phyloP scores from a whole-genome alignment of 2,113 vertebrate genomes.

The Oryzias curvinotus region DNA sequence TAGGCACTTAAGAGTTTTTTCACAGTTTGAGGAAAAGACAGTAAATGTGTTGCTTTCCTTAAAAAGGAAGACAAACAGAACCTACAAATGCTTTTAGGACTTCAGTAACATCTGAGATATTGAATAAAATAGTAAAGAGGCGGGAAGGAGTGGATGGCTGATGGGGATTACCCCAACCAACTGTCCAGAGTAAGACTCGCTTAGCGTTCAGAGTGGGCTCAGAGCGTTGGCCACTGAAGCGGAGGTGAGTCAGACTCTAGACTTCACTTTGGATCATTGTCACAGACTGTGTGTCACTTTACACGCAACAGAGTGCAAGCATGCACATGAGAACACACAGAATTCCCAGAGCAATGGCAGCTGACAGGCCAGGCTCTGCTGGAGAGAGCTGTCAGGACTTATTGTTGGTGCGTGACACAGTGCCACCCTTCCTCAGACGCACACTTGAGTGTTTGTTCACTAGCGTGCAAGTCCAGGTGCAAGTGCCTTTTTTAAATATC shows the following conservation, averaged over 20 bases:
- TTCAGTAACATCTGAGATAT: conserved; percentile 4
- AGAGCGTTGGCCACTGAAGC: conserved; percentile 43
- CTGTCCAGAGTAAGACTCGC: conserved; percentile 44
- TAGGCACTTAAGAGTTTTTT: neutral
- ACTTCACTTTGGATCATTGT: conserved; percentile 63
- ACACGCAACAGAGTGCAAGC: conserved; percentile 11
- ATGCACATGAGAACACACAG: conserved; percentile 15
- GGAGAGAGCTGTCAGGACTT: conserved; percentile 57
- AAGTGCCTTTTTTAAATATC: neutral
- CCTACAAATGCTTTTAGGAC: neutral
- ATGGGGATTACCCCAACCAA: conserved; percentile 38
- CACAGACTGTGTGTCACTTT: conserved; percentile 45
- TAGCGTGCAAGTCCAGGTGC: neutral
- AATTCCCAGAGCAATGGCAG: conserved; percentile 44
- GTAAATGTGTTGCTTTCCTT: neutral
- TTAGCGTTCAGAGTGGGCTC: conserved; percentile 47
- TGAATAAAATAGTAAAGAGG: neutral
- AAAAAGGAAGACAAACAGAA: neutral
- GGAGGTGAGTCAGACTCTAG: conserved; percentile 68
- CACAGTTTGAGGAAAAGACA: neutral
- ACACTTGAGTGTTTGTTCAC: neutral
- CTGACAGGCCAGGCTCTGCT: conserved; percentile 44
- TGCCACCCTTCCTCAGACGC: conserved; percentile 25
- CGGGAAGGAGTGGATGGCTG: conserved; percentile 11
- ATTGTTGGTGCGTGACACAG: conserved; percentile 41